Evolutionary conservation across 2,113 vertebrate species (phyloP).

Genomic region (Eurystomus gularis): DNA sequence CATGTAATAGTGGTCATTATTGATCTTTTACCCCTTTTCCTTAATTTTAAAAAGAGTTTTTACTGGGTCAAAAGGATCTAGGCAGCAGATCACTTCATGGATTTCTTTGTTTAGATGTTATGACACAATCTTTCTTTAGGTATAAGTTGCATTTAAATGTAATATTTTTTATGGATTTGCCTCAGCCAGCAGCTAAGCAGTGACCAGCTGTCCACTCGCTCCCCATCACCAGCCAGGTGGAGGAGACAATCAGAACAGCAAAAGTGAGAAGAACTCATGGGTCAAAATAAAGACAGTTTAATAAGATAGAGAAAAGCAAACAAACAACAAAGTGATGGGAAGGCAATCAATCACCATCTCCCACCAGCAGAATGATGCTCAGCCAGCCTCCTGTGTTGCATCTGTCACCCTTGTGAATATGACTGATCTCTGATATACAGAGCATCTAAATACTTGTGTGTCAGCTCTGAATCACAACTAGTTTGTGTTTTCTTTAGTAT

Average conservation of each 20-base stretch:
- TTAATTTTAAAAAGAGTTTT: background rate
- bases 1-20: background rate
- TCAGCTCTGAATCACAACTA: background rate
- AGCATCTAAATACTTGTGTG: background rate
- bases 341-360: background rate
- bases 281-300: background rate
- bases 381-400: rapidly evolving
- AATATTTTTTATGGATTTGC: background rate
- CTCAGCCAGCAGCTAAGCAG: background rate
- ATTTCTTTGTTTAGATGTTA: background rate
- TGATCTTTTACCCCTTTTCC: background rate
- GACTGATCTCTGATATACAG: background rate
- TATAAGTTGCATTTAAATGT: background rate
- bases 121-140: rapidly evolving
- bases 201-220: background rate
- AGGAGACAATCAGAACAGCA: background rate
- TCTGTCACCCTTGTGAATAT: background rate
- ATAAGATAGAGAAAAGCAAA: background rate
- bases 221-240: background rate
- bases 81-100: background rate
- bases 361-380: background rate
- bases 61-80: background rate
- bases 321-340: background rate
- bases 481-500: background rate
- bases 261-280: background rate